Evolutionary conservation across 2,113 vertebrate species (phyloP).

Genomic region (Thryonomys swinderianus): DNA sequence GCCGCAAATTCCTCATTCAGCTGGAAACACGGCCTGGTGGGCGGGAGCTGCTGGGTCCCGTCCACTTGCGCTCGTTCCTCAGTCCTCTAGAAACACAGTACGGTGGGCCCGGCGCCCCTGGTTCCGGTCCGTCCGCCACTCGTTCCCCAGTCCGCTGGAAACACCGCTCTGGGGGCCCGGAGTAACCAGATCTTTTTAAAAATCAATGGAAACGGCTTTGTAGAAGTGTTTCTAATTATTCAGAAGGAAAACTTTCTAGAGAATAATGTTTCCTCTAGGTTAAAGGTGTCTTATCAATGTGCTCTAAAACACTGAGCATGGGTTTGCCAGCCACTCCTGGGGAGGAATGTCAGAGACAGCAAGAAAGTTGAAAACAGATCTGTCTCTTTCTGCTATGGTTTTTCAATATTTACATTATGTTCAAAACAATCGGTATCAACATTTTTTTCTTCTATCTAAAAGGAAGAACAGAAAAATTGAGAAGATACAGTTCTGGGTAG

Average conservation of each 20-base stretch:
- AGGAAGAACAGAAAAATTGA: neutral
- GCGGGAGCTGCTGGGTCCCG: too few relatives aligned
- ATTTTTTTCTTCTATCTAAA: neutral
- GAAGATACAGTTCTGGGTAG: neutral
- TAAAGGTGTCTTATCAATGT: neutral
- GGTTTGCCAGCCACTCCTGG: neutral
- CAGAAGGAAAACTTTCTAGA: neutral
- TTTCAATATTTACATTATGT: neutral
- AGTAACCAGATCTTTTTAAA: too few relatives aligned
- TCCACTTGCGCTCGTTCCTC: too few relatives aligned
- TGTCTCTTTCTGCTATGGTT: neutral
- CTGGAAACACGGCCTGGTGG: too few relatives aligned
- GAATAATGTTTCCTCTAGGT: too few relatives aligned
- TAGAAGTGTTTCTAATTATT: neutral
- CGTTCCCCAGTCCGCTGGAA: too few relatives aligned
- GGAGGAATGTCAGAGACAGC: neutral
- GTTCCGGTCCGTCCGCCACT: too few relatives aligned
- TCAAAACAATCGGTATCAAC: neutral
- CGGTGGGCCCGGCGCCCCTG: too few relatives aligned
- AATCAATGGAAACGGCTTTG: neutral
- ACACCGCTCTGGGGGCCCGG: too few relatives aligned
- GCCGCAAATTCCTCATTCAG: too few relatives aligned
- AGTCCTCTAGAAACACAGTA: too few relatives aligned
- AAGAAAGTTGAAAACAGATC: neutral
- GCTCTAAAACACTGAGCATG: neutral